phyloP scores from a whole-genome alignment of 2,113 vertebrate species.

The Myiagra hebetior region DNA sequence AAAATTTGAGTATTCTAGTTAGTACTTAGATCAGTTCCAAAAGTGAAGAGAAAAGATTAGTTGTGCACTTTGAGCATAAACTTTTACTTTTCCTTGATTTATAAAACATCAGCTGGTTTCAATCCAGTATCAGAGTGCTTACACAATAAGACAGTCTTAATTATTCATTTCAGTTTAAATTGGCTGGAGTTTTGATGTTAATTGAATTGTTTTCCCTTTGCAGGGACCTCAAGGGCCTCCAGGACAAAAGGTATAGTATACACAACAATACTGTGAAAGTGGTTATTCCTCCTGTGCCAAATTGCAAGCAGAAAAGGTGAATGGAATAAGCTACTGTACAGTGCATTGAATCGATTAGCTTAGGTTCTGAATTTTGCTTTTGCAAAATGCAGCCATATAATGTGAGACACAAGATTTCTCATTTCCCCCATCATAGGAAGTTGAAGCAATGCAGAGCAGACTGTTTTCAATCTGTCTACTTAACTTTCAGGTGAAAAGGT shows the following conservation, averaged over 20 bases:
- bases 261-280: slow-evolving; percentile 49
- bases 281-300: slow-evolving; percentile 37
- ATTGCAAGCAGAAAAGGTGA: not conserved
- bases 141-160: slow-evolving; percentile 44
- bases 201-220: slow-evolving; percentile 76
- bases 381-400: slow-evolving; percentile 24
- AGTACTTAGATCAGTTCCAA: slow-evolving; percentile 19
- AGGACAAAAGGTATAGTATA: slow-evolving; percentile 87
- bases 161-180: slow-evolving; percentile 59
- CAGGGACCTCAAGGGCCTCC: slow-evolving; percentile 91
- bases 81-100: slow-evolving; percentile 9
- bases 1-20: not conserved
- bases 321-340: slow-evolving; percentile 57
- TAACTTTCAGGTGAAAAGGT: slow-evolving; percentile 59
- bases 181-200: slow-evolving; percentile 66
- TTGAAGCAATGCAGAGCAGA: not conserved
- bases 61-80: slow-evolving; percentile 11
- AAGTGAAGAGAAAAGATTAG: not conserved
- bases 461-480: slow-evolving; percentile 59
- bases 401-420: slow-evolving; percentile 46
- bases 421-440: slow-evolving; percentile 37
- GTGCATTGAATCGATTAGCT: not conserved
- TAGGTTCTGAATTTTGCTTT: slow-evolving; percentile 33
- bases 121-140: slow-evolving; percentile 36
- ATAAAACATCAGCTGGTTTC: slow-evolving; percentile 40